Percentiles rank a stretch among this genome's conserved stretches.
Evolutionary conservation across 2,888 invertebrate species (phyloP).

Genomic region (Nymphalis polychloros): DNA sequence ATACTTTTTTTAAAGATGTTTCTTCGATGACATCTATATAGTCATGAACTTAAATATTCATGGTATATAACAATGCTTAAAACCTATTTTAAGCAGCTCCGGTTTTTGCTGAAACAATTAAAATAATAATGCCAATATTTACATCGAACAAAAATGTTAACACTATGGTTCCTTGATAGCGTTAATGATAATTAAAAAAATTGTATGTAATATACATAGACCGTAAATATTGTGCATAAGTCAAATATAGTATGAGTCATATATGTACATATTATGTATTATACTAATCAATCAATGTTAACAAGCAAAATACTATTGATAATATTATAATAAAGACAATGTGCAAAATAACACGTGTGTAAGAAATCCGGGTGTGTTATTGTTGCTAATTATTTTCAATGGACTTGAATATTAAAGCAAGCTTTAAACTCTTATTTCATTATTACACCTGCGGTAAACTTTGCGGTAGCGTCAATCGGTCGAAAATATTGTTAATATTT

Average conservation of each 20-base stretch:
- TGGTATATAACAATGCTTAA: conserved; percentile 46
- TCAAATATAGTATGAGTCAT: neutral
- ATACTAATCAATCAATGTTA: conserved; percentile 4
- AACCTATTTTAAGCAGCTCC: conserved; percentile 61
- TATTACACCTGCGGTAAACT: conserved; percentile 18
- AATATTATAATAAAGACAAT: conserved; percentile 18
- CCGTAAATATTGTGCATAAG: neutral
- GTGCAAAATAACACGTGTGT: conserved; percentile 30
- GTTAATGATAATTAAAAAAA: too few relatives aligned
- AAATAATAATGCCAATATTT: conserved; percentile 60
- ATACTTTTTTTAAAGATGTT: conserved; percentile 11
- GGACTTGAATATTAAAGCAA: conserved; percentile 25
- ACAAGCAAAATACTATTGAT: conserved; percentile 10
- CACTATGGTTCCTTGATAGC: neutral
- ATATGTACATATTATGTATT: conserved; percentile 3
- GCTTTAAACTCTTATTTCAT: conserved; percentile 29
- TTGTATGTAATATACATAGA: neutral
- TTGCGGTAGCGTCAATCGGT: conserved; percentile 24
- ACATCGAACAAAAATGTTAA: conserved; percentile 26
- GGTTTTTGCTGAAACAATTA: conserved; percentile 77
- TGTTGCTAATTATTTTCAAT: conserved; percentile 28
- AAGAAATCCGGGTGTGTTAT: conserved; percentile 34
- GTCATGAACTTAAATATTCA: conserved; percentile 28
- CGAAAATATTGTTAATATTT: conserved; percentile 16
- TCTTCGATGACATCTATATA: conserved; percentile 31